Conservation (phyloP, 2,797 vertebrate species). For the Acrocephalus scirpaceus region DNA sequence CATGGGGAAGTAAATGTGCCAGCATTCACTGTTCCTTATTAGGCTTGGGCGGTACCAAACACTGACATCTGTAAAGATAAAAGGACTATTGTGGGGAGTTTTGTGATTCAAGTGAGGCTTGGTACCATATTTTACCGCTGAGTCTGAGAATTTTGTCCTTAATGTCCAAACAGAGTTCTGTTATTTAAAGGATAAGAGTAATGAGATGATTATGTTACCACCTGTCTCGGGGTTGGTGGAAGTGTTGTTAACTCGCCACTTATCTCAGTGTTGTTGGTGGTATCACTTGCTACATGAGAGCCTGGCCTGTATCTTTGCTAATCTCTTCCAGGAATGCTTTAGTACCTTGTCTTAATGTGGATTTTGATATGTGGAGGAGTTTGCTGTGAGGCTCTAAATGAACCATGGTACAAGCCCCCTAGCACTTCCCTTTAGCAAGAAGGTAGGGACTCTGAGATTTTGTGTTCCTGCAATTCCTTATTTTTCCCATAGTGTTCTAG, state of each 20-base stretch:
- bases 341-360: neutral
- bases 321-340: neutral
- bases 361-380: neutral
- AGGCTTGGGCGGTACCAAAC: neutral
- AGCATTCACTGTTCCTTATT: neutral
- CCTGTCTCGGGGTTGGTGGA: neutral
- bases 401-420: neutral
- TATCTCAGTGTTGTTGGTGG: neutral
- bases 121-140: rapidly evolving
- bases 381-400: neutral
- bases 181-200: neutral
- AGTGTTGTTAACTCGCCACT: neutral
- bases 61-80: neutral
- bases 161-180: neutral
- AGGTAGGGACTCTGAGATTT: neutral
- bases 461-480: neutral
- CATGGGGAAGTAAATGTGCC: neutral
- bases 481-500: neutral
- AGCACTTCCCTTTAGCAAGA: neutral
- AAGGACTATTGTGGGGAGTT: neutral
- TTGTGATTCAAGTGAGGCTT: neutral
- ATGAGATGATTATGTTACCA: neutral
- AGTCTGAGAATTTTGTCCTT: neutral
- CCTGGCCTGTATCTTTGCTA: neutral
- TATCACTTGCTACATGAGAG: rapidly evolving